Conservation (phyloP, 2,888 invertebrate species). For the Lasioglossum leucozonium region DNA sequence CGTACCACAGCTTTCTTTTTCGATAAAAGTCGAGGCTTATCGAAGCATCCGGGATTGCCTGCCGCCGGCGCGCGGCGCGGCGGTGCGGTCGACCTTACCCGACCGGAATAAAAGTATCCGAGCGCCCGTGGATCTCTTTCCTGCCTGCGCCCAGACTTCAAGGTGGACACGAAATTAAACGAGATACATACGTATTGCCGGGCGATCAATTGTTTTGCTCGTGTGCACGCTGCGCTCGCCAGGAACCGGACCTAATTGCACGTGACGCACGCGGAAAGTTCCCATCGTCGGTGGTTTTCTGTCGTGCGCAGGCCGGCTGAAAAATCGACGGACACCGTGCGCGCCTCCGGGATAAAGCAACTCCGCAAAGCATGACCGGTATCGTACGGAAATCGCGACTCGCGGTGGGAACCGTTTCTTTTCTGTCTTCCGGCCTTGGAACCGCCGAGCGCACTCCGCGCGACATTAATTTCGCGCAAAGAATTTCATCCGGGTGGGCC, state of each 20-base stretch:
- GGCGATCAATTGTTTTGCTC: slow-evolving; percentile 32
- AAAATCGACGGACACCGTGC: not conserved
- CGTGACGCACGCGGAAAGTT: slow-evolving; percentile 42
- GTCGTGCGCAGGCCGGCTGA: too few species aligned
- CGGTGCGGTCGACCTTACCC: slow-evolving; percentile 54
- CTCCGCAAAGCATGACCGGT: not conserved
- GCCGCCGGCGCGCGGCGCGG: too few species aligned
- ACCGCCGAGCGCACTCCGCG: not conserved
- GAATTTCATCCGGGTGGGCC: not conserved
- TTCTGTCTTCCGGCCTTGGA: not conserved
- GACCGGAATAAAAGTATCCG: slow-evolving; percentile 45
- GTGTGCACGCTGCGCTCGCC: too few species aligned
- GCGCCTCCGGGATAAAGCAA: not conserved
- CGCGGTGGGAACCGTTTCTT: not conserved
- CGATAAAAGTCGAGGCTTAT: not conserved
- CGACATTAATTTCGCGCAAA: not conserved
- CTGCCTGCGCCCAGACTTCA: slow-evolving; percentile 38
- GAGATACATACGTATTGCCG: slow-evolving; percentile 20
- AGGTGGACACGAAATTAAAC: slow-evolving; percentile 68
- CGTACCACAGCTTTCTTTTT: too few species aligned
- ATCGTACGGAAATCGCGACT: not conserved
- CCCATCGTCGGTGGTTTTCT: slow-evolving; percentile 28
- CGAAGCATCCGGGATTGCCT: slow-evolving; percentile 27
- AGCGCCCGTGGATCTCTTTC: slow-evolving; percentile 25
- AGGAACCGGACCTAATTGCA: slow-evolving; percentile 48